These are phyloP conservation scores for Styela clava DNA, from an alignment of 23 tunicate species.

Conservation along the genomic window DNA sequence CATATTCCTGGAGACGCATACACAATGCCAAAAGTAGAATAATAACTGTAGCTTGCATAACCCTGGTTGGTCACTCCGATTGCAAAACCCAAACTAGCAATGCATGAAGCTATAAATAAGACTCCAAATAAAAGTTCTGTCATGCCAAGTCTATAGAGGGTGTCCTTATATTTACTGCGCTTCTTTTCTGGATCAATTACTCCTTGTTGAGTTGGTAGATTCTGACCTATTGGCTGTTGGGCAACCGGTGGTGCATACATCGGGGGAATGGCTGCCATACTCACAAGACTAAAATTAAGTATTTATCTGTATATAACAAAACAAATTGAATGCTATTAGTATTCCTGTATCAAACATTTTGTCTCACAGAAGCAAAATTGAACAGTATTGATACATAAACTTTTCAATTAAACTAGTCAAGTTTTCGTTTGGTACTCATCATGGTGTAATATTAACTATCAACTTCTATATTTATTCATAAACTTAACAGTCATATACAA, in stretches of 20 bases:
- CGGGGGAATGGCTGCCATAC: too few species aligned
- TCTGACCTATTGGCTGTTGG: not conserved
- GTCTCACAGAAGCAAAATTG: too few species aligned
- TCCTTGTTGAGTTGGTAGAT: not conserved
- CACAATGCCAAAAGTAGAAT: not conserved
- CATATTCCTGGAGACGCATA: conserved; percentile 15
- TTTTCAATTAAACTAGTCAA: too few species aligned
- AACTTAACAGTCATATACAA: too few species aligned
- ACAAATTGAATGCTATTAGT: too few species aligned
- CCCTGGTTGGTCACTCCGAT: not conserved
- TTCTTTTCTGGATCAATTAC: not conserved
- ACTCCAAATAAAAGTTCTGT: conserved; percentile 1
- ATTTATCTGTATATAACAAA: too few species aligned
- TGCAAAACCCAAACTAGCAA: not conserved
- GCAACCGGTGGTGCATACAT: not conserved
- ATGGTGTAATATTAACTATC: too few species aligned
- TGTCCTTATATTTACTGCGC: not conserved
- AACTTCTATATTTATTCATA: too few species aligned
- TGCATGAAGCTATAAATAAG: not conserved
- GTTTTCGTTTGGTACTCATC: too few species aligned
- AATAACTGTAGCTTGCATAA: not conserved
- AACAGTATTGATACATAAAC: too few species aligned
- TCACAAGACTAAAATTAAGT: too few species aligned
- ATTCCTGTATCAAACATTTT: too few species aligned
- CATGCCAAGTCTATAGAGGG: not conserved